A percentile compares a stretch with the other conserved stretches of the same genome.
These are phyloP conservation scores for Zygothrica quintamaculata DNA, from an alignment of 2,888 invertebrate genomes.

Conservation along the genomic window DNA sequence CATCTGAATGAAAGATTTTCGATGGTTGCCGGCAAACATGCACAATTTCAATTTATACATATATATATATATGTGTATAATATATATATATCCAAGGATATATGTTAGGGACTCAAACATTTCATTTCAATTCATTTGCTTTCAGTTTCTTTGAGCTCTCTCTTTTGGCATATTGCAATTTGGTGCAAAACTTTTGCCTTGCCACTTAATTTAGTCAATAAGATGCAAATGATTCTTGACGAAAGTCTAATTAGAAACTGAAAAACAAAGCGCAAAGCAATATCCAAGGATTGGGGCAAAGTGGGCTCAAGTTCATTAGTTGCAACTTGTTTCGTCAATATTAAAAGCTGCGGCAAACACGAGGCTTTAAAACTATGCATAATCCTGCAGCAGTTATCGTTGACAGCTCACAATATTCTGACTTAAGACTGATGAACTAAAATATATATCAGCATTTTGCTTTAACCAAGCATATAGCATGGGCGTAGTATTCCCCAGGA, in stretches of 20 bases:
- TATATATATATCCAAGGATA: too few species aligned
- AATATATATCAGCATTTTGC: slow-evolving; percentile 21
- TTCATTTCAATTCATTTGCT: slow-evolving; percentile 58
- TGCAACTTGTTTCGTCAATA: slow-evolving; percentile 45
- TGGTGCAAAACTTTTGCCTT: slow-evolving; percentile 51
- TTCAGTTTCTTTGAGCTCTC: slow-evolving; percentile 44
- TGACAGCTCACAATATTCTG: slow-evolving; percentile 26
- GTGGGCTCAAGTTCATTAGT: slow-evolving; percentile 37
- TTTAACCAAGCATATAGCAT: slow-evolving; percentile 3
- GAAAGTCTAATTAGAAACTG: slow-evolving; percentile 54
- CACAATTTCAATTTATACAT: slow-evolving; percentile 60
- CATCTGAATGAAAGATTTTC: slow-evolving; percentile 13
- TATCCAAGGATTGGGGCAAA: too few species aligned
- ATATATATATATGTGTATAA: too few species aligned
- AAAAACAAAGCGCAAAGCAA: background rate
- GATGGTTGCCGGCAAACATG: slow-evolving; percentile 29
- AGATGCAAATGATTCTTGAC: slow-evolving; percentile 69
- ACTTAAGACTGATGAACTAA: slow-evolving; percentile 59
- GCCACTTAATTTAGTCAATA: slow-evolving; percentile 78
- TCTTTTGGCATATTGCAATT: slow-evolving; percentile 27
- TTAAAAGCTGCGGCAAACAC: slow-evolving; percentile 46
- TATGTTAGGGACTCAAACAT: too few species aligned
- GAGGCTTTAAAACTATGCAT: slow-evolving; percentile 54
- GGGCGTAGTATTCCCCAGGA: too few species aligned
- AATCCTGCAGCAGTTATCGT: slow-evolving; percentile 54